Evolutionary conservation across 2,888 invertebrate genomes (phyloP), one percentile per base, ranked within the genome.

Genomic region (Belgica antarctica): DNA sequence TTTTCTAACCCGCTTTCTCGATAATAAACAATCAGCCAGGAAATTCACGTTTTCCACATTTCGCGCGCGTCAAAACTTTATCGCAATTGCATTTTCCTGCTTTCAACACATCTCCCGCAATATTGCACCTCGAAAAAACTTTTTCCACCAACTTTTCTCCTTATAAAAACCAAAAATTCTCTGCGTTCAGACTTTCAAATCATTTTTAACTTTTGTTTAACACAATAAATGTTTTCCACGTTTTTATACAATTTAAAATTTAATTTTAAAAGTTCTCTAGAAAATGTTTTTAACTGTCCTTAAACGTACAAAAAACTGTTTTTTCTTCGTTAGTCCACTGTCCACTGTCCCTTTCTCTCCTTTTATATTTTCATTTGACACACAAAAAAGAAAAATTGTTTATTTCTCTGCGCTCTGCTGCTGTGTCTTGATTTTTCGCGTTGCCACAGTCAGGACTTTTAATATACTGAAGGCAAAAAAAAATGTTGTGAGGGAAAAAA

Each of bases 361-460:
- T n/a, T 59, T 25, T 59, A 24, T 27, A 3, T 59, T 59, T 59
- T 59, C 19, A 59, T 19, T 1, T 27, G n/a, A 27, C 25, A 59
- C 59, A 24, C 25, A 59, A 59, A 59, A 46, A 25, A 59, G 25
- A 59, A 59, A 46, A 27, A 22, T 59, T 27, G 27, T 59, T 27
- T 59, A 17, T 52, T 52, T 52, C 12, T 8, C 5, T 52, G 7
- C 52, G 22, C 52, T n/a, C n/a, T 52, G 25, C 59, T 27, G 59
- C 59, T 59, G 59, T 59, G 59, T 59, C 59, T 59, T 27, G 25
- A 27, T 57, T 61, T 61, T 66, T 68, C 68, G 68, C 68, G 68
- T 57, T 52, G 57, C 68, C 68, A 68, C 68, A 68, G 68, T 68
- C 68, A 68, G 68, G 68, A 68, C 57, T 68, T 68, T 47, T 68